Conservation (phyloP, 2,113 vertebrate species). For the Eretmochelys imbricata region DNA sequence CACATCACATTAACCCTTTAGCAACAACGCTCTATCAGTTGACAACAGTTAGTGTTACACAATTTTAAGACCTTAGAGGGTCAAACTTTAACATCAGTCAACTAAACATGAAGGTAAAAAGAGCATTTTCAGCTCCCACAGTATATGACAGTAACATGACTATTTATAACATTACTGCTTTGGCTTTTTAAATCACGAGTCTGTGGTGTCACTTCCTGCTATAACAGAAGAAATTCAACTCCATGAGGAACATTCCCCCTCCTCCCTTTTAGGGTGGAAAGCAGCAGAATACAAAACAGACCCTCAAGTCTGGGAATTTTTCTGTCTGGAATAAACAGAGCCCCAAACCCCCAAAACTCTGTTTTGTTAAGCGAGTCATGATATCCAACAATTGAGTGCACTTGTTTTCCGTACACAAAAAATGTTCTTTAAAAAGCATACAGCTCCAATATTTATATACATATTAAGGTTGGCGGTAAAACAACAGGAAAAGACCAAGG, state of each 20-base stretch:
- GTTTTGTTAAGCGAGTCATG: background rate
- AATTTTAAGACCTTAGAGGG: background rate
- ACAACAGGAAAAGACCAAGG: background rate
- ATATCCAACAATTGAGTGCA: constrained; percentile 24
- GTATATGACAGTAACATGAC: constrained; percentile 43
- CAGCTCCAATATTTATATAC: background rate
- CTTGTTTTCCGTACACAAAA: constrained; percentile 53
- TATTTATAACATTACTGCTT: constrained; percentile 46
- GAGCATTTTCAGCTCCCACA: constrained; percentile 65
- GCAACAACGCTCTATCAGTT: fast-evolving
- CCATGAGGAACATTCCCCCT: background rate
- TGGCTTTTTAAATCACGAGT: constrained; percentile 29
- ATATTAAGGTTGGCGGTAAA: background rate
- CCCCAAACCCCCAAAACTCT: constrained; percentile 46
- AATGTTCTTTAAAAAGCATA: constrained; percentile 25
- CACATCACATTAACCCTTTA: fast-evolving
- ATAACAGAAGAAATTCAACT: constrained; percentile 27
- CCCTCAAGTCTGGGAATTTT: constrained; percentile 54
- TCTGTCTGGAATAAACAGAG: constrained; percentile 61
- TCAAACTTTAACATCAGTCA: background rate
- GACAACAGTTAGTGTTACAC: background rate
- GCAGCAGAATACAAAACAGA: constrained; percentile 22
- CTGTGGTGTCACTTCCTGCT: constrained; percentile 56
- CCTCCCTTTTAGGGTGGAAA: constrained; percentile 15
- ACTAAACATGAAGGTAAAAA: background rate